Evolutionary conservation across 2,888 invertebrate genomes (phyloP), one percentile per base, ranked within the genome.

Genomic region (Falcaria lacertinaria): DNA sequence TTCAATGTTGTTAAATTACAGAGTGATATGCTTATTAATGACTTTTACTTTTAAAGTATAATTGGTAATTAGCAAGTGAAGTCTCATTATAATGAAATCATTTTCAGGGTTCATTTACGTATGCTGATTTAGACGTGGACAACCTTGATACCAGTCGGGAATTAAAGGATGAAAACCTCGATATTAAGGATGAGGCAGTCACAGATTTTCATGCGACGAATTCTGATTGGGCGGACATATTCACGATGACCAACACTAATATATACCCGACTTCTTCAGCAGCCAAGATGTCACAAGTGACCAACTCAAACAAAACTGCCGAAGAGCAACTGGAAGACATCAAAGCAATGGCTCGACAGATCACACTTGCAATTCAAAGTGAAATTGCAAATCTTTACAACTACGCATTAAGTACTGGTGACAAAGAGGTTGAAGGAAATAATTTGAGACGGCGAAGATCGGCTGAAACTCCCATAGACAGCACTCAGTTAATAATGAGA

Each of bases 251-350:
- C 1, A 63, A 60, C 6, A 48, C 53, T 22, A 54, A 60, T 2
- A 45, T 77, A 8, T 71, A 66, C 41, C 74, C 80, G 0, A 60
- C 74, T 0, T 70, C 82, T 1, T 75, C 88, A 4, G 69, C 74
- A 0, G 55, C 77, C 2, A 59, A 80, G 56, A 87, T 89, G 84
- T 57, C 74, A 14, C 72, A 82, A 49, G 77, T 71, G 1, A 69
- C 72, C 0, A 67, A 64, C 39, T 62, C 75, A 1, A 72, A 83
- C 11, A 82, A 81, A 60, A 60, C 79, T 1, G 54, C 70, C 0
- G 88, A 88, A 60, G 85, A 86, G 57, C 84, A 87, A 50, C 45
- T 87, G 1, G 71, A 77, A 54, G 83, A 78, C 14, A 83, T 88
- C 16, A 83, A 88, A 52, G 70, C 71, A 53, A 69, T 80, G 34